These are phyloP conservation scores for Trachymyrmex septentrionalis DNA, from an alignment of 1,140 invertebrate genomes.

Conservation along the genomic window DNA sequence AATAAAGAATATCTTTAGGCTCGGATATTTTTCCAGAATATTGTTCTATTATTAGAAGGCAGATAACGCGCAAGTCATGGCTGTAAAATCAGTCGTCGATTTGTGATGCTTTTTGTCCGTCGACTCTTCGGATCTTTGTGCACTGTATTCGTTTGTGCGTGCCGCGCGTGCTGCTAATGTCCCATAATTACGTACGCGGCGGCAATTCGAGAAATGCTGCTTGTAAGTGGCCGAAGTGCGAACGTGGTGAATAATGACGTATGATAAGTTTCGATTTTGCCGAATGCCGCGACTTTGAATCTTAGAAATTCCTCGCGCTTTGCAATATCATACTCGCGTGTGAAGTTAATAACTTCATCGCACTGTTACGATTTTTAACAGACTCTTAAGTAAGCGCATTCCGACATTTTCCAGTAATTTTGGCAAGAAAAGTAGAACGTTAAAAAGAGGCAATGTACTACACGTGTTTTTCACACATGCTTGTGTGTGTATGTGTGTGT, in stretches of 20 bases:
- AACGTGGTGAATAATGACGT: constrained; percentile 34
- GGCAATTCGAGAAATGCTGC: constrained; percentile 57
- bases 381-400: not conserved
- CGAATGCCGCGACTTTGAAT: constrained; percentile 20
- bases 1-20: constrained; percentile 1
- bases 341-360: constrained; percentile 10
- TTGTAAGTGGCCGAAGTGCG: constrained; percentile 53
- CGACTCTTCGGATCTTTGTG: not conserved
- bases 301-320: constrained; percentile 38
- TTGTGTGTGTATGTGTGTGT: not conserved
- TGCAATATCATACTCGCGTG: not conserved
- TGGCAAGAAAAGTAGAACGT: constrained; percentile 42
- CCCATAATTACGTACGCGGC: constrained; percentile 49
- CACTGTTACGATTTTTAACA: constrained; percentile 26
- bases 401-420: not conserved
- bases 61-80: not conserved
- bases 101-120: constrained; percentile 7
- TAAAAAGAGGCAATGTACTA: not conserved
- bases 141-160: constrained; percentile 36
- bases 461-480: not conserved
- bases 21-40: constrained; percentile 10
- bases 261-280: constrained; percentile 62
- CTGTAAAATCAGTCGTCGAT: not conserved
- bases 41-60: constrained; percentile 33
- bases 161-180: constrained; percentile 45